Base-by-base conservation (phyloP, 2,113 vertebrate genomes). In the Polypterus senegalus region DNA sequence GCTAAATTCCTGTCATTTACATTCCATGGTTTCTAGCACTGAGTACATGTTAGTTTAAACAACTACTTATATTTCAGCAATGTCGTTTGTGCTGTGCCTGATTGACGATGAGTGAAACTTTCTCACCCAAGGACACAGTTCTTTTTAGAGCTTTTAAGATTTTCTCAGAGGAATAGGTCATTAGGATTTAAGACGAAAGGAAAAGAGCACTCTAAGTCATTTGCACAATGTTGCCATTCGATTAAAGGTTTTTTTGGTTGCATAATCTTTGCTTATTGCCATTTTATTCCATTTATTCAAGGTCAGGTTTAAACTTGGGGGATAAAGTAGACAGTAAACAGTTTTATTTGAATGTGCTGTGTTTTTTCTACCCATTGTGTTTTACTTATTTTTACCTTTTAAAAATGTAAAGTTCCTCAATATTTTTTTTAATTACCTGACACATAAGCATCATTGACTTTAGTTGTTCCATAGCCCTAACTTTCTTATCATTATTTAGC, bases 51-150 rank as follows among this genome's bases (percentile, higher is more conserved):
- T 78, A 74, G 80, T 72, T 84, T 76, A 51, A 71, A 65, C 79
- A 76, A 76, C 56, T 69, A 76, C 64, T 66, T 67, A 56, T 65
- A 45, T 81, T 81, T 77, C 81, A 69, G 68, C 81, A 58, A 73
- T 71, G 62, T 69, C 79, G 27, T 71, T 76, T 80, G 62, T 74
- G 83, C 80, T 81, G 79, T 70, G 81, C 66, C 72, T 70, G 58
- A 72, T 78, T 72, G 77, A 83, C 83, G 76, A 76, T 68, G 47
- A 66, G 71, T 69, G 82, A 82, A 80, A 78, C 72, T 79, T 86
- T 68, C 77, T 74, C 70, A 68, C 65, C 70, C 63, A 71, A 77
- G 82, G 77, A 67, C 68, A 62, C 71, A 63, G 76, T 80, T 48
- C 79, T 57, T 46, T 65, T 80, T 71, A 73, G 78, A 68, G 73